A percentile compares a stretch with the other conserved stretches of the same genome.
phyloP scores from a whole-genome alignment of 1,140 invertebrate species.

The Dinothrombium tinctorium region DNA sequence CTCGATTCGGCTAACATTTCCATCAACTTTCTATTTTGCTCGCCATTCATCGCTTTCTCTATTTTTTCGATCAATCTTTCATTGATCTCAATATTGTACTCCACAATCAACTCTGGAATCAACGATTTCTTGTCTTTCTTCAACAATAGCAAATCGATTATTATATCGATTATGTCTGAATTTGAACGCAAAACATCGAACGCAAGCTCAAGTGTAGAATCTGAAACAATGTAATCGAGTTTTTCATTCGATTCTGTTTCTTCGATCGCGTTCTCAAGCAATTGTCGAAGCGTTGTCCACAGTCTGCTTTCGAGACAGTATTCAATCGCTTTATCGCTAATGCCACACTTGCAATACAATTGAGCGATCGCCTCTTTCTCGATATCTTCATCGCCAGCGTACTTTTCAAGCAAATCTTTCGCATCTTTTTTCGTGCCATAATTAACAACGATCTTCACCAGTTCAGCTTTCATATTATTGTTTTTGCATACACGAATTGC shows the following conservation, averaged over 20 bases:
- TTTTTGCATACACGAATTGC: slow-evolving; percentile 74
- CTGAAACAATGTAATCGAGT: neutral
- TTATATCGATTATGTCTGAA: slow-evolving; percentile 10
- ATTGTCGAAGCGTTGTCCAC: slow-evolving; percentile 6
- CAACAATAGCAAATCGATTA: slow-evolving; percentile 9
- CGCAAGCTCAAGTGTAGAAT: neutral
- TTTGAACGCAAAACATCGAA: slow-evolving; percentile 6
- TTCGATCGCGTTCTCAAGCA: neutral
- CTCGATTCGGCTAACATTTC: slow-evolving; percentile 64
- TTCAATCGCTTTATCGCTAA: slow-evolving; percentile 72
- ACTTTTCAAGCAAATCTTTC: slow-evolving; percentile 3
- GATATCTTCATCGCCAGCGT: neutral
- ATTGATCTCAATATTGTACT: slow-evolving; percentile 50
- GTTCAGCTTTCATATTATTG: slow-evolving; percentile 40
- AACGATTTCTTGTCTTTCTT: neutral
- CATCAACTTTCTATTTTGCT: slow-evolving; percentile 37
- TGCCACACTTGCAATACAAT: slow-evolving; percentile 34
- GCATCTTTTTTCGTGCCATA: slow-evolving; percentile 7
- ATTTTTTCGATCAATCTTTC: slow-evolving; percentile 76
- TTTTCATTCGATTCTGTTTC: neutral
- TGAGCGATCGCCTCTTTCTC: slow-evolving; percentile 4
- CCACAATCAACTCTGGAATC: slow-evolving; percentile 15
- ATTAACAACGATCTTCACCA: slow-evolving; percentile 6
- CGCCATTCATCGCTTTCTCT: slow-evolving; percentile 15
- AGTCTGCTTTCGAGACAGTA: slow-evolving; percentile 46